Base-by-base conservation (phyloP, 2,888 invertebrate genomes). In the Ophioninae sp. region DNA sequence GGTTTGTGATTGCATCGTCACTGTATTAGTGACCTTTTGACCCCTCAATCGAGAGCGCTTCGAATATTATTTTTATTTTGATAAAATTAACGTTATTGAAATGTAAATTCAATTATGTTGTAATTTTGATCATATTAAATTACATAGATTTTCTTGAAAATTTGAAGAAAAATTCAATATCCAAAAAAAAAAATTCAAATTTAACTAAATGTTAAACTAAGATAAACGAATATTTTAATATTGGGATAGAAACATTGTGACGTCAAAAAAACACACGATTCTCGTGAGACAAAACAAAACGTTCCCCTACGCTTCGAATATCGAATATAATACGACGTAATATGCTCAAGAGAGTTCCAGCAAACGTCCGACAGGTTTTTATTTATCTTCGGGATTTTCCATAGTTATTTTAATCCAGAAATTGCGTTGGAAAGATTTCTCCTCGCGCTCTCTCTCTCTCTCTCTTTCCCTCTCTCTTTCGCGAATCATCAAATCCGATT, bases 351-450 rank as follows among this genome's bases (percentile, higher is more conserved):
- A 20, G 58, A 63, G 65, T 65, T 74, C 56, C 65, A 39, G 37
- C 63, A 59, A 78, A 51, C 73, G 72, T 61, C 61, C 61, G 59
- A 78, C 22, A 51, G 63, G 6, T 58, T 72, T 79, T 81, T 74
- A 79, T 85, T 83, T 77, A 82, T 87, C 84, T 77, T 80, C 69
- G 83, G 85, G 83, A 74, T 85, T 87, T 87, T 86, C 87, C 87
- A 85, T 76, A 69, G 85, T 86, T 86, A 87, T 86, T 87, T 87
- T 84, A 69, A 86, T 81, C 82, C 82, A 79, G 81, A 77, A 80
- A 83, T 86, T 81, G 85, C 80, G 73, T 76, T 63, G 56, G 22
- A 75, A 80, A 74, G 44, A 67, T 76, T 71, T 64, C 56, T 63
- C 7, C n/a, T 8, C n/a, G 6, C n/a, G n/a, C 37, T 10, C 30